Evolutionary conservation across 2,888 invertebrate species (phyloP).

Genomic region (Taphrorychus bicolor): DNA sequence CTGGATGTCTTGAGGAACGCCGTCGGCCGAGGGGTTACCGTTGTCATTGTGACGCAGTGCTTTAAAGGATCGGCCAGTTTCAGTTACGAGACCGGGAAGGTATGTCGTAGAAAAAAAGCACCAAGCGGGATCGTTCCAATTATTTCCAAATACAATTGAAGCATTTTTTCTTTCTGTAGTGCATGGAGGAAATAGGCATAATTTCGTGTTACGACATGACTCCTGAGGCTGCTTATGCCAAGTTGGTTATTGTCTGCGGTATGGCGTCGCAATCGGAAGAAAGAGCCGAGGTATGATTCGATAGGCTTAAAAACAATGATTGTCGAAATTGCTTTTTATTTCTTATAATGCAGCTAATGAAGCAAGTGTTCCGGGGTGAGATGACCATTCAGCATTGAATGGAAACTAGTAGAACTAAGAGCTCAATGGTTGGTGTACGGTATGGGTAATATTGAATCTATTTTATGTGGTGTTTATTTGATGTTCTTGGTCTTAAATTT

Average conservation of each 20-base stretch:
- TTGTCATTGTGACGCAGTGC: conserved; percentile 94
- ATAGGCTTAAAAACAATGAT: too few species aligned
- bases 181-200: conserved; percentile 73
- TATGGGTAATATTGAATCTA: background rate
- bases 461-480: too few species aligned
- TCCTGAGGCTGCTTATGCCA: conserved; percentile 91
- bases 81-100: conserved; percentile 86
- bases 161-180: conserved; percentile 53
- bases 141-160: background rate
- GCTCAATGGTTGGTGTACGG: background rate
- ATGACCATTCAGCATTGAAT: conserved; percentile 26
- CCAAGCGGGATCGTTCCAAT: background rate
- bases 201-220: conserved; percentile 89
- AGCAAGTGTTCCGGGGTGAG: conserved; percentile 30
- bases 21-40: conserved; percentile 77
- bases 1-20: conserved; percentile 76
- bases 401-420: background rate
- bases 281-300: conserved; percentile 31
- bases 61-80: conserved; percentile 77
- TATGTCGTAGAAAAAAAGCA: too few species aligned
- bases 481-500: too few species aligned
- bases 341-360: conserved; percentile 36
- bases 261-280: conserved; percentile 58
- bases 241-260: conserved; percentile 87
- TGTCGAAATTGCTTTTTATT: background rate